Percentiles rank a stretch among this genome's conserved stretches.
These are phyloP conservation scores for Calameuta pallipes DNA, from an alignment of 2,888 invertebrate species.

Conservation along the genomic window DNA sequence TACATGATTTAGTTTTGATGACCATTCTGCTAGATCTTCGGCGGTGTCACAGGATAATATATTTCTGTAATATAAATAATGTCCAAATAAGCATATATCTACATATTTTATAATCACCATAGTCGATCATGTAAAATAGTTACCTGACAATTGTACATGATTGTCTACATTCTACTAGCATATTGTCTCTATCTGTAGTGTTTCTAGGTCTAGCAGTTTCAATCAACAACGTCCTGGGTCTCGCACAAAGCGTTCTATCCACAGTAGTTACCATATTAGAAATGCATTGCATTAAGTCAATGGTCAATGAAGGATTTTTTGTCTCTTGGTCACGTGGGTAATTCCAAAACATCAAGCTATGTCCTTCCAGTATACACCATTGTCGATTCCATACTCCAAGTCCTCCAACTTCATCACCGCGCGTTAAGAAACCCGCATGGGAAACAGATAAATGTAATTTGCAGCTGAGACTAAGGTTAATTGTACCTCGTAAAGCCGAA, in stretches of 20 bases:
- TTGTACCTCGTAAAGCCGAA: slow-evolving; percentile 48
- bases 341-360: slow-evolving; percentile 67
- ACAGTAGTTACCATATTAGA: slow-evolving; percentile 55
- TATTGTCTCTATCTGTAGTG: slow-evolving; percentile 32
- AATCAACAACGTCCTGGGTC: slow-evolving; percentile 65
- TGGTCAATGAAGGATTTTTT: slow-evolving; percentile 51
- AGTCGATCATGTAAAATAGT: slow-evolving; percentile 1
- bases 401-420: slow-evolving; percentile 63
- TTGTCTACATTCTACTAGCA: slow-evolving; percentile 32
- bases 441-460: slow-evolving; percentile 47
- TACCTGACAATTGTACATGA: slow-evolving; percentile 40
- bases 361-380: slow-evolving; percentile 69
- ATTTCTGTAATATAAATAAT: slow-evolving; percentile 42
- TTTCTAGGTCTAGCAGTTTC: slow-evolving; percentile 46
- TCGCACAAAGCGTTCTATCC: slow-evolving; percentile 67
- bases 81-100: slow-evolving; percentile 8
- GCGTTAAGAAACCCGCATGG: slow-evolving; percentile 68
- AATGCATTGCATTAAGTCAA: slow-evolving; percentile 65
- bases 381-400: slow-evolving; percentile 69
- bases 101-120: not conserved
- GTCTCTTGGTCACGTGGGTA: slow-evolving; percentile 66
- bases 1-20: slow-evolving; percentile 65
- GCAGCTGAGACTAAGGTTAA: slow-evolving; percentile 49
- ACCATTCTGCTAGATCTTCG: slow-evolving; percentile 66
- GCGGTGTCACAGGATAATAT: slow-evolving; percentile 68